A percentile compares a stretch with the other conserved stretches of the same genome.
phyloP scores from a whole-genome alignment of 2,888 invertebrate species.

The Epiblema foenella region DNA sequence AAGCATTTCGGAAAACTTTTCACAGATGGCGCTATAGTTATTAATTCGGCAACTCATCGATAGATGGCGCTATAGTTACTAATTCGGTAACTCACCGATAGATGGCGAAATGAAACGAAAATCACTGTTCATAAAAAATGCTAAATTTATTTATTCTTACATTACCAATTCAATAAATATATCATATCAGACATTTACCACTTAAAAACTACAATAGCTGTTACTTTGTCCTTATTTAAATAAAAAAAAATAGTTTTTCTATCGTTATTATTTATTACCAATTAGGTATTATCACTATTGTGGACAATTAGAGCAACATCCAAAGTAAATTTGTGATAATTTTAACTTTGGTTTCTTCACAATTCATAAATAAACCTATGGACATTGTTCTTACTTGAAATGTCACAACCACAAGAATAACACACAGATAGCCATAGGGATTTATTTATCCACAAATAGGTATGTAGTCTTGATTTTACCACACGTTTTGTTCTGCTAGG shows the following conservation, averaged over 20 bases:
- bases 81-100: conserved; percentile 45
- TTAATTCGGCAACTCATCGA: conserved; percentile 39
- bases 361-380: not conserved
- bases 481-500: too few species aligned
- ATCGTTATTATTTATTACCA: too few species aligned
- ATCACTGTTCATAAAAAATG: conserved; percentile 13
- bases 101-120: conserved; percentile 50
- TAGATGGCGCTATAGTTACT: conserved; percentile 52
- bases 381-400: not conserved
- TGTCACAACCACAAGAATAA: not conserved
- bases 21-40: conserved; percentile 31
- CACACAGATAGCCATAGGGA: not conserved
- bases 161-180: conserved; percentile 28
- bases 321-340: not conserved
- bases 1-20: not conserved
- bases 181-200: conserved; percentile 21
- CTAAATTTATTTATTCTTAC: conserved; percentile 11
- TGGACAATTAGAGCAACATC: not conserved
- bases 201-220: conserved; percentile 9
- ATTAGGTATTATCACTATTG: too few species aligned
- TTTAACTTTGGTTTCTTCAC: conserved; percentile 12
- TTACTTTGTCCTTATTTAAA: conserved; percentile 5
- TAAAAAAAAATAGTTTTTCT: not conserved
- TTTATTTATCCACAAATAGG: not conserved
- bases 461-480: too few species aligned